Evolutionary conservation across 2,797 vertebrate genomes (phyloP).

Genomic region (Salmo trutta): DNA sequence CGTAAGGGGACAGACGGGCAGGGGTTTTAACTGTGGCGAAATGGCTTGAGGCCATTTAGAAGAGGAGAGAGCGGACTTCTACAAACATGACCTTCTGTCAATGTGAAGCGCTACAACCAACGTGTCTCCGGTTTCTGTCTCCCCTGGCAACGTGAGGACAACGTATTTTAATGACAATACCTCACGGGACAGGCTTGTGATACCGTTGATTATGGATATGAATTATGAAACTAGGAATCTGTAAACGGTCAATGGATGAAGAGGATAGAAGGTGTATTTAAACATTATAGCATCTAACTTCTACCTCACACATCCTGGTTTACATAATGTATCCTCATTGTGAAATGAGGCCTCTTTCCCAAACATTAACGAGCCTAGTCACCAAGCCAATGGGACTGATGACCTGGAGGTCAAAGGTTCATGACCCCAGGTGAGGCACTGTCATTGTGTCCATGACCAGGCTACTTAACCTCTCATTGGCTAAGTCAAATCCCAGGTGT

Average conservation of each 20-base stretch:
- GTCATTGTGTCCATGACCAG: conserved; percentile 72
- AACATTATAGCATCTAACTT: too few species aligned
- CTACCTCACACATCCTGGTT: neutral
- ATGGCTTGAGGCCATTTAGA: neutral
- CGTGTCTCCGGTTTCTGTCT: neutral
- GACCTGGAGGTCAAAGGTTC: conserved; percentile 56
- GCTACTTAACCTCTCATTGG: conserved; percentile 74
- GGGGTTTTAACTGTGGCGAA: conserved; percentile 9
- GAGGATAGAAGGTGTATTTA: neutral
- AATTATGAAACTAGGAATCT: neutral
- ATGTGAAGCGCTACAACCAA: neutral
- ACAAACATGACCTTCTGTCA: neutral
- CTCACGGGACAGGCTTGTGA: neutral
- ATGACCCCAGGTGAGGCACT: conserved; percentile 72
- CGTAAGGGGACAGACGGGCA: neutral
- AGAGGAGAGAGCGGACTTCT: neutral
- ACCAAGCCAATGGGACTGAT: conserved; percentile 35
- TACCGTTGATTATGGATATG: neutral
- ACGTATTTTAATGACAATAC: neutral
- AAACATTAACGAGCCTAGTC: conserved; percentile 50
- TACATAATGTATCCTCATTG: conserved; percentile 42
- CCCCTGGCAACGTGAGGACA: neutral
- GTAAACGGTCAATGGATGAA: neutral
- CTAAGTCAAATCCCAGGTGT: conserved; percentile 76
- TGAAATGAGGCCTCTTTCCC: conserved; percentile 60